phyloP scores from a whole-genome alignment of 2,888 invertebrate species.

The Calephelis perditalis region DNA sequence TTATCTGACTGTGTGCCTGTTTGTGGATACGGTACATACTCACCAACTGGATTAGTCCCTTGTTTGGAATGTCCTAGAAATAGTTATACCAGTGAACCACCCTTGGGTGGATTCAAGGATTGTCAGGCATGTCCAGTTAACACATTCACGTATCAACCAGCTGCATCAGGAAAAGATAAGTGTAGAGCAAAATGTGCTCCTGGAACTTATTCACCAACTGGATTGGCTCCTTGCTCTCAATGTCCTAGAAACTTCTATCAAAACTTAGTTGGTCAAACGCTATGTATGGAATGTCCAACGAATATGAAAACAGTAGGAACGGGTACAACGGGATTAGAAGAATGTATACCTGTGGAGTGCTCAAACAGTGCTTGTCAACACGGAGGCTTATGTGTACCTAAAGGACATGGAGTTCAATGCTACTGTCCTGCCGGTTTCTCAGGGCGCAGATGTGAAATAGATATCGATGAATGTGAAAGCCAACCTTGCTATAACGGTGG shows the following conservation, averaged over 20 bases:
- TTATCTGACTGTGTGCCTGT: slow-evolving; percentile 93
- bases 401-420: slow-evolving; percentile 93
- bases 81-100: slow-evolving; percentile 92
- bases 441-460: slow-evolving; percentile 94
- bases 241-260: slow-evolving; percentile 97
- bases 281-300: slow-evolving; percentile 93
- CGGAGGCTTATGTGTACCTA: slow-evolving; percentile 92
- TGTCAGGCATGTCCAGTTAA: slow-evolving; percentile 95
- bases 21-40: slow-evolving; percentile 97
- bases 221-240: slow-evolving; percentile 94
- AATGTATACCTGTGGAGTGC: slow-evolving; percentile 92
- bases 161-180: slow-evolving; percentile 88
- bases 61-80: slow-evolving; percentile 96
- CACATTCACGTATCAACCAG: slow-evolving; percentile 93
- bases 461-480: slow-evolving; percentile 96
- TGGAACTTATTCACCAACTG: slow-evolving; percentile 95
- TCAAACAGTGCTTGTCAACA: slow-evolving; percentile 93
- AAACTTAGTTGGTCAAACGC: slow-evolving; percentile 88
- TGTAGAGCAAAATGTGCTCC: slow-evolving; percentile 93
- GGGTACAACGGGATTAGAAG: slow-evolving; percentile 89
- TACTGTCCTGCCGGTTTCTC: slow-evolving; percentile 97
- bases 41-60: slow-evolving; percentile 94
- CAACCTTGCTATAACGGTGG: slow-evolving; percentile 96
- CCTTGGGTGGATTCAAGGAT: slow-evolving; percentile 93
- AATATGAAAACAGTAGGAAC: slow-evolving; percentile 91